Conservation (phyloP, 2,113 vertebrate species). For the Holacanthus passer region DNA sequence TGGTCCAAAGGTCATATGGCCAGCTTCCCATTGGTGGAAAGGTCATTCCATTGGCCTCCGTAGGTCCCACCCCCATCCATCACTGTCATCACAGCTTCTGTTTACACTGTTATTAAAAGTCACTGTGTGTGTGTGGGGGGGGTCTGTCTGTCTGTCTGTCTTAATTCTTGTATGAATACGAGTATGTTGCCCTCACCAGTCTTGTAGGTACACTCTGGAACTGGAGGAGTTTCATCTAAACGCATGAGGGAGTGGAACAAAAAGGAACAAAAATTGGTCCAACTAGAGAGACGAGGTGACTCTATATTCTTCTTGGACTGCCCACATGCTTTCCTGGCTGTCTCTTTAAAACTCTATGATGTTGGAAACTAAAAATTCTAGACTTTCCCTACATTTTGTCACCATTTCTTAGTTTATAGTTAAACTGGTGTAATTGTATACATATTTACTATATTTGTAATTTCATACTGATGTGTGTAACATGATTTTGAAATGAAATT, state of each 20-base stretch:
- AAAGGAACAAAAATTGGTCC: too few species aligned
- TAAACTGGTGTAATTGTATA: neutral
- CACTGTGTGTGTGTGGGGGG: conserved; percentile 49
- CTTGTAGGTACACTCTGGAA: neutral
- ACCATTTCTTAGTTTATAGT: neutral
- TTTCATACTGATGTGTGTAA: neutral
- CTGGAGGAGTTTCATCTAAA: neutral
- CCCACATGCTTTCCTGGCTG: neutral
- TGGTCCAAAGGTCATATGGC: conserved; percentile 81
- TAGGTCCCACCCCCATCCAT: conserved; percentile 80
- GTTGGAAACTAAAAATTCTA: too few species aligned
- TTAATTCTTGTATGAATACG: conserved; percentile 12
- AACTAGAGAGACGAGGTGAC: too few species aligned
- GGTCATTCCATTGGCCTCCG: conserved; percentile 60
- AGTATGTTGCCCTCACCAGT: neutral
- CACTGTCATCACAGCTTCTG: conserved; percentile 79
- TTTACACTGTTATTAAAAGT: conserved; percentile 78
- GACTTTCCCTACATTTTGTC: neutral
- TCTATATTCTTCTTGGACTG: too few species aligned
- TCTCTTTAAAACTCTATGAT: neutral
- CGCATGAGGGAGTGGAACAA: neutral
- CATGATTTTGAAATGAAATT: neutral
- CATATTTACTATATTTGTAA: neutral
- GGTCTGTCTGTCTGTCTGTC: conserved; percentile 45
- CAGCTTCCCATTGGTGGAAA: conserved; percentile 72